Evolutionary conservation across 2,888 invertebrate genomes (phyloP), one percentile per base, ranked within the genome.

Genomic region (Tillus elongatus): DNA sequence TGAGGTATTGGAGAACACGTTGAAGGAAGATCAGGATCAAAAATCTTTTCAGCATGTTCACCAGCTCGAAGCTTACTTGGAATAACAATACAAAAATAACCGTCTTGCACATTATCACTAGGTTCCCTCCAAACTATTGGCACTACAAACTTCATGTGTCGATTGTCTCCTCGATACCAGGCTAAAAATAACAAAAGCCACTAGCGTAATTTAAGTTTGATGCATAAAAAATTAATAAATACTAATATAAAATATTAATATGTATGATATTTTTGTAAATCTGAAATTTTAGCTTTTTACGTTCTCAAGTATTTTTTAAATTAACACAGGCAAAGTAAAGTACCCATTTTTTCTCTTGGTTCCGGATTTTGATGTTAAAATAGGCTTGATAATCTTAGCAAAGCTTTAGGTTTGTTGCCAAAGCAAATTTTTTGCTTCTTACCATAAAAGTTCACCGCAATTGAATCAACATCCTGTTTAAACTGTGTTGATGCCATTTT

Each of bases 111-210:
- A 43, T 58, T 56, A 44, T 60, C 46, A 35, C 33, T 43, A 35
- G 50, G 52, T 42, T 58, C 53, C 30, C 45, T 16, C 57, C 54
- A 56, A 29, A 50, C 43, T 39, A 40, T 55, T 29, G 58, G 52
- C 15, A 52, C 32, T 32, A 41, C 48, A 44, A 58, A 58, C 33
- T 36, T 38, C 48, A 54, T 44, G 27, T 11, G 27, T 27, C 43
- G 31, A 15, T 36, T 41, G 28, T 48, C 34, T 33, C 42, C 42
- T 44, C 36, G n/a, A n/a, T n/a, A n/a, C n/a, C n/a, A n/a, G n/a
- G n/a, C n/a, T n/a, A n/a, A n/a, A n/a, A n/a, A n/a, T n/a, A n/a
- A n/a, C n/a, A n/a, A n/a, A n/a, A n/a, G n/a, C n/a, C n/a, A n/a
- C 29, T 29, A 29, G 29, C 11, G 29, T 29, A 29, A 29, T 29